Percentiles rank a stretch among this genome's conserved stretches.
These are phyloP conservation scores for Meloidogyne floridensis DNA, from an alignment of 1,140 invertebrate genomes.

Conservation along the genomic window DNA sequence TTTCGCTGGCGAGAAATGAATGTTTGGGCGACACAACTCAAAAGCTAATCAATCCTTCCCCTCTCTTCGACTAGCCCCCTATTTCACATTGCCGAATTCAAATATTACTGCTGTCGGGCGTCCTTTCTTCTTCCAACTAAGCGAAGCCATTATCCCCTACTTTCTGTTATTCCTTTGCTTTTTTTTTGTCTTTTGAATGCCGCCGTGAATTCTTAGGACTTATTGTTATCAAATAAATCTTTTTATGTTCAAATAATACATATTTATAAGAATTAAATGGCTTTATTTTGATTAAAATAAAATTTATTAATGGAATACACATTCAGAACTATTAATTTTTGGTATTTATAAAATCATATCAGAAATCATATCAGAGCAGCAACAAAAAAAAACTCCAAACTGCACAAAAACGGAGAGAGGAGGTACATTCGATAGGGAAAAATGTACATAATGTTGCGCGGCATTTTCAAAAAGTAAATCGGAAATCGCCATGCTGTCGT, in stretches of 20 bases:
- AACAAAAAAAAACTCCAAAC: background rate
- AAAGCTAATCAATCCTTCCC: background rate
- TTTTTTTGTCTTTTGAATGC: background rate
- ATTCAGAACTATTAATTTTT: too few relatives aligned
- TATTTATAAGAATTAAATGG: too few relatives aligned
- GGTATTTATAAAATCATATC: too few relatives aligned
- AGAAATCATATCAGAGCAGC: background rate
- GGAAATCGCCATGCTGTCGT: slow-evolving; percentile 5
- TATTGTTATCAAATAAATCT: too few relatives aligned
- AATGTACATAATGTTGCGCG: background rate
- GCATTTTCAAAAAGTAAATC: slow-evolving; percentile 9
- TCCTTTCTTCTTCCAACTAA: background rate
- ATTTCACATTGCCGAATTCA: slow-evolving; percentile 6
- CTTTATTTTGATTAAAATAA: too few relatives aligned
- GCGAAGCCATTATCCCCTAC: background rate
- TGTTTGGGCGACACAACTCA: background rate
- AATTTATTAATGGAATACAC: too few relatives aligned
- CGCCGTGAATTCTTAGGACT: background rate
- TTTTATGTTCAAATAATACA: too few relatives aligned
- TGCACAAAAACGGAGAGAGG: background rate
- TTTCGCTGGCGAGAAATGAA: background rate
- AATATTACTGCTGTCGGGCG: background rate
- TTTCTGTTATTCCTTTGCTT: background rate
- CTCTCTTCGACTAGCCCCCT: background rate
- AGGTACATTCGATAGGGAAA: background rate